A percentile compares a stretch with the other conserved stretches of the same genome.
Evolutionary conservation across 2,113 vertebrate species (phyloP).

Genomic region (Arothron firmamentum): DNA sequence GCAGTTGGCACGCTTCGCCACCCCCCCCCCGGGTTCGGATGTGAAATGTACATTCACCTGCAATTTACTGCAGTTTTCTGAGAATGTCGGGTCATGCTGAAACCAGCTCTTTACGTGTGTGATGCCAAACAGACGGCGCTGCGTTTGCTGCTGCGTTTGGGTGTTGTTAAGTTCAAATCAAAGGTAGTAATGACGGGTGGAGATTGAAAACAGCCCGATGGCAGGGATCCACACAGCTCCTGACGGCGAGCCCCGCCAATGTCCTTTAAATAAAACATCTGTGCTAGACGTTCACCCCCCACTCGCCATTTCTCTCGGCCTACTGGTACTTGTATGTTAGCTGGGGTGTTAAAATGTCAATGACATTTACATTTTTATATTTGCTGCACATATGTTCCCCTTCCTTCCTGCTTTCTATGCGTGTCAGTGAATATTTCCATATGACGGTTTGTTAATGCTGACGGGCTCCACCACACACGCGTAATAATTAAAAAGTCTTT

Average conservation of each 20-base stretch:
- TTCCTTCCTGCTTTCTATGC: too few relatives aligned
- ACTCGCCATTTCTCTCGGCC: too few relatives aligned
- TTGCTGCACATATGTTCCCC: too few relatives aligned
- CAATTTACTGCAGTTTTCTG: constrained; percentile 8
- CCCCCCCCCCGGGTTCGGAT: constrained; percentile 34
- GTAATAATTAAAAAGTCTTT: too few relatives aligned
- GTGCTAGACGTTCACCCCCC: too few relatives aligned
- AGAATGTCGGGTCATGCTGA: constrained; percentile 6
- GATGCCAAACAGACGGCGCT: not conserved
- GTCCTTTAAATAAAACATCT: too few relatives aligned
- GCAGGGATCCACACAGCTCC: constrained; percentile 18
- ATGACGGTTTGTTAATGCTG: too few relatives aligned
- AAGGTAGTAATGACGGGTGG: constrained; percentile 41
- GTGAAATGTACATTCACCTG: constrained; percentile 46
- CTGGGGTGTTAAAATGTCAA: too few relatives aligned
- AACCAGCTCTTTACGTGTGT: not conserved
- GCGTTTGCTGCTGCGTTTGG: constrained; percentile 6
- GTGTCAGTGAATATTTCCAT: too few relatives aligned
- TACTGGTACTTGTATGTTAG: too few relatives aligned
- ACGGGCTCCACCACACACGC: too few relatives aligned
- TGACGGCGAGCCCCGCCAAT: not conserved
- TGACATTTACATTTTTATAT: too few relatives aligned
- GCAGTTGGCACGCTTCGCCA: constrained; percentile 46
- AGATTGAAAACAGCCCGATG: constrained; percentile 15
- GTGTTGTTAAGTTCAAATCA: constrained; percentile 21